Evolutionary conservation across 2,888 invertebrate genomes (phyloP), one percentile per base, ranked within the genome.

Genomic region (Osedax frankpressi): DNA sequence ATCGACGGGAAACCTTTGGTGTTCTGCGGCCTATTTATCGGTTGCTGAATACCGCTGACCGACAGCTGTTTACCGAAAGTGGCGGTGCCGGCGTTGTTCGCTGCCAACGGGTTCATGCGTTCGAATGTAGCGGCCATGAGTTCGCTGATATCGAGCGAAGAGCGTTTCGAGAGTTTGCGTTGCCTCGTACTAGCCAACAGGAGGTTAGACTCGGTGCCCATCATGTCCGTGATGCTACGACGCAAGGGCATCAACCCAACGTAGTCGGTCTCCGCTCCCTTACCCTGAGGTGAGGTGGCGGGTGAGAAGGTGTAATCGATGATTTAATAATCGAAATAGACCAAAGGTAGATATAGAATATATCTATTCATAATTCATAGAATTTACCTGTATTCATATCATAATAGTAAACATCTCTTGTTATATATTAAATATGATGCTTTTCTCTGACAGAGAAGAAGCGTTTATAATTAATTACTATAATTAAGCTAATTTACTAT

Each of bases 161-260:
- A 29, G 28, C 69, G 27, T 28, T 69, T 69, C 1, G 65, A 27
- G 24, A 69, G 29, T 30, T 69, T 69, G 19, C 69, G 69, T 28
- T 44, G 44, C 19, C 44, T 6, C 11, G 44, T 44, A 44, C 11
- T 44, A 6, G 44, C 6, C 19, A 44, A 19, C 19, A 44, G 19
- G 6, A 44, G 44, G 44, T 44, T 44, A n/a, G n/a, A n/a, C 6
- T 44, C 44, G 44, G 44, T 11, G 44, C 44, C 44, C 44, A 44
- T 6, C 44, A 44, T 44, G 44, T 44, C 44, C 11, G 69, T 69
- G 69, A 30, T 69, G 69, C 69, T 69, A n/a, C 69, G 69, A 30
- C 69, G 69, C 29, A 69, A 30, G 29, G 69, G 69, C 6, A 69
- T 28, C 11, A 69, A 19, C 29, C 44, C 44, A 6, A 44, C 19